phyloP scores from a whole-genome alignment of 2,888 invertebrate genomes.

The Flexamia atlantica region DNA sequence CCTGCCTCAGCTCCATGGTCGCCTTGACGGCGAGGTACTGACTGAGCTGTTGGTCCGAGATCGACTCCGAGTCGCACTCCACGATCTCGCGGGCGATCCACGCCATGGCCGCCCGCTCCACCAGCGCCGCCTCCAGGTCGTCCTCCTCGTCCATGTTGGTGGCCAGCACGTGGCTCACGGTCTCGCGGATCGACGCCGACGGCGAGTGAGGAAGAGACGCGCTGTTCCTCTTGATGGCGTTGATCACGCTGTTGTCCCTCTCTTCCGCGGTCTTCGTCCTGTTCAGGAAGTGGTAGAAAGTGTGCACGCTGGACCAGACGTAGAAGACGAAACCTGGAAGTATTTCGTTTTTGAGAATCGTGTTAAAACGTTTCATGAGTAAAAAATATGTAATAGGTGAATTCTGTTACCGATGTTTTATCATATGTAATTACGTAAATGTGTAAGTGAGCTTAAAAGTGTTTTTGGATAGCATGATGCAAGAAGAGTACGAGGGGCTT shows the following conservation, averaged over 20 bases:
- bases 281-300: constrained; percentile 26
- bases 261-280: background rate
- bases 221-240: background rate
- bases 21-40: constrained; percentile 19
- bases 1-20: constrained; percentile 15
- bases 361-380: too few relatives aligned
- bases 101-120: constrained; percentile 41
- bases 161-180: background rate
- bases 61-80: constrained; percentile 1
- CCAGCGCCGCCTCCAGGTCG: constrained; percentile 1
- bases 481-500: too few relatives aligned
- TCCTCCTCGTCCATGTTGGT: background rate
- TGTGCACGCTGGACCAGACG: constrained; percentile 38
- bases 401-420: too few relatives aligned
- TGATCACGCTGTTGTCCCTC: background rate
- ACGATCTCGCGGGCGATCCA: constrained; percentile 43
- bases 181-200: background rate
- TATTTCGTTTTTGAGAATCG: too few relatives aligned
- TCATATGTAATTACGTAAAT: too few relatives aligned
- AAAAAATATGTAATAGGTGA: too few relatives aligned
- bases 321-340: constrained; percentile 12
- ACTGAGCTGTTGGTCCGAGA: constrained; percentile 33
- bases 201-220: too few relatives aligned
- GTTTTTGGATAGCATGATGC: too few relatives aligned
- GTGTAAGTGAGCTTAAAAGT: too few relatives aligned